Evolutionary conservation across 2,888 invertebrate species (phyloP).

Genomic region (Tortricodes alternella): DNA sequence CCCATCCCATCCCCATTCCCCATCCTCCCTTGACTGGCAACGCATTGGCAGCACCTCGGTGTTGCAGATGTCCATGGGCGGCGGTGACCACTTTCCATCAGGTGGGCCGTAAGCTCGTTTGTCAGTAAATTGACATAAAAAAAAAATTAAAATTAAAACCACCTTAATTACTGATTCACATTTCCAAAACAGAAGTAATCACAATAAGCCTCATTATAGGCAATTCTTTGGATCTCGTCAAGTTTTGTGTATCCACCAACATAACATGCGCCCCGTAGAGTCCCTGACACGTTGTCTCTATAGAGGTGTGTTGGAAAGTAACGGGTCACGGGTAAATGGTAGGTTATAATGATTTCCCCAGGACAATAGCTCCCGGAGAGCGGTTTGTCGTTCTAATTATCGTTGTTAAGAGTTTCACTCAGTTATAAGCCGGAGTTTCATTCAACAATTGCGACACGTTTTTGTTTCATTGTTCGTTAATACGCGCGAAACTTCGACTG

Average conservation of each 20-base stretch:
- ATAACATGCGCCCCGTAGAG: constrained; percentile 1
- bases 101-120: no score
- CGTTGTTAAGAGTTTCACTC: constrained; percentile 53
- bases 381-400: constrained; percentile 55
- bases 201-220: constrained; percentile 11
- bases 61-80: no score
- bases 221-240: constrained; percentile 7
- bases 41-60: no score
- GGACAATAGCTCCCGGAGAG: constrained; percentile 44
- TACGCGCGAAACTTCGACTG: constrained; percentile 54
- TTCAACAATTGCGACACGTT: constrained; percentile 59
- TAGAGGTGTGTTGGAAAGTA: constrained; percentile 20
- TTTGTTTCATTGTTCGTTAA: constrained; percentile 62
- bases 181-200: constrained; percentile 3
- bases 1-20: no score
- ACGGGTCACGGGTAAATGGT: constrained; percentile 30
- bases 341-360: constrained; percentile 43
- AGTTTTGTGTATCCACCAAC: constrained; percentile 7
- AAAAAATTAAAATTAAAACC: no score
- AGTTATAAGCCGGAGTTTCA: constrained; percentile 50
- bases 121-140: no score
- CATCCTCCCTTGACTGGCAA: no score
- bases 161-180: no score
- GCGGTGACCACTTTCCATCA: no score
- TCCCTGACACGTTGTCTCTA: constrained; percentile 6